Evolutionary conservation across 30 jellyfish, hydroid and myxozoan genomes (phyloP).

Genomic region (Nemopilema nomurai): DNA sequence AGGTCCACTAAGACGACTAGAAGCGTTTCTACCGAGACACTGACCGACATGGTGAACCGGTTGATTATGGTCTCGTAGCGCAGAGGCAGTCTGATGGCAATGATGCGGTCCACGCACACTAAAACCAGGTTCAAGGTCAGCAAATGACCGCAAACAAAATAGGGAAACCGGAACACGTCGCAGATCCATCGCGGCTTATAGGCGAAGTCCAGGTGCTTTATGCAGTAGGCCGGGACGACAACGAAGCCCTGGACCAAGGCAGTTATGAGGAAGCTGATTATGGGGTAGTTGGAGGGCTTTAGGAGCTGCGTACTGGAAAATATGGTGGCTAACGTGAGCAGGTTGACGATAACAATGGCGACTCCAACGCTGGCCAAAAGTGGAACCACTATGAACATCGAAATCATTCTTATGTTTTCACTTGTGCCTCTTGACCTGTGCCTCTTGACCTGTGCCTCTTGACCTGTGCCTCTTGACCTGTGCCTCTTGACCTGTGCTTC

Average conservation of each 20-base stretch:
- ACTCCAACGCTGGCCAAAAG: slow-evolving; percentile 30
- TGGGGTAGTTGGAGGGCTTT: slow-evolving; percentile 67
- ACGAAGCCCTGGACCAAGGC: slow-evolving; percentile 71
- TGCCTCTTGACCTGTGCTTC: too few species aligned
- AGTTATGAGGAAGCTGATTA: slow-evolving; percentile 51
- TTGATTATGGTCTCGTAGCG: slow-evolving; percentile 56
- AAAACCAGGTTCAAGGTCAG: slow-evolving; percentile 44
- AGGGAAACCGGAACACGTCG: slow-evolving; percentile 71
- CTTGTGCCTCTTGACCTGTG: too few species aligned
- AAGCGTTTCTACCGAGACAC: slow-evolving; percentile 11
- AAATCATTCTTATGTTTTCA: not conserved
- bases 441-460: too few species aligned
- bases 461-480: too few species aligned
- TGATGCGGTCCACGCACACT: slow-evolving; percentile 62
- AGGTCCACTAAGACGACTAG: slow-evolving; percentile 44
- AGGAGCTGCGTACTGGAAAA: slow-evolving; percentile 56
- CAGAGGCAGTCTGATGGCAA: slow-evolving; percentile 60
- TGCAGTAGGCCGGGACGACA: slow-evolving; percentile 65
- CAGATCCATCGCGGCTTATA: slow-evolving; percentile 51
- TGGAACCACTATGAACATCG: slow-evolving; percentile 24
- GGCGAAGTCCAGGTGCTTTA: slow-evolving; percentile 24
- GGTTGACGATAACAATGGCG: slow-evolving; percentile 40
- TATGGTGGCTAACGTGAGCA: slow-evolving; percentile 55
- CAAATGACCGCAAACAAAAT: slow-evolving; percentile 66
- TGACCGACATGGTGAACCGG: slow-evolving; percentile 30